A percentile compares a stretch with the other conserved stretches of the same genome.
phyloP scores from a whole-genome alignment of 2,888 invertebrate species.

The Liopterus haemorrhoidalis region DNA sequence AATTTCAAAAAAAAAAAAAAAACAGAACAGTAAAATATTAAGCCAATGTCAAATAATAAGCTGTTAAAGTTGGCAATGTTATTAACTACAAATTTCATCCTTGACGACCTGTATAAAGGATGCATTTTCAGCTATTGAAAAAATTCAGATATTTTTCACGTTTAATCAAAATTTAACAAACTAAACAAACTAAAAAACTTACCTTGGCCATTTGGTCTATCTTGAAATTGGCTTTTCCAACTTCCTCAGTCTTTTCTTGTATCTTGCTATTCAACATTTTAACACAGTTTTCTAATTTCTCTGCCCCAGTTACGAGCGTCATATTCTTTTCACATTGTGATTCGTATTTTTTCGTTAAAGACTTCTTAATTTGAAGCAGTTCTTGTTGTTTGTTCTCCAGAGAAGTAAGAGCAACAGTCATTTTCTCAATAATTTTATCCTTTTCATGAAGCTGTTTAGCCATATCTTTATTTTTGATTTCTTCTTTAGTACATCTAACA shows the following conservation, averaged over 20 bases:
- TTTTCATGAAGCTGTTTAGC: conserved; percentile 12
- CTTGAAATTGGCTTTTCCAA: neutral
- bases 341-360: conserved; percentile 17
- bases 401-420: neutral
- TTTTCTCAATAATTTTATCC: conserved; percentile 10
- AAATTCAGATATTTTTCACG: no score
- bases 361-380: conserved; percentile 11
- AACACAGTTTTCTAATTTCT: conserved; percentile 12
- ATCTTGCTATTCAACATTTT: conserved; percentile 4
- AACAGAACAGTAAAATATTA: no score
- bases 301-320: conserved; percentile 17
- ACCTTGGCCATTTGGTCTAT: conserved; percentile 6
- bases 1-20: no score
- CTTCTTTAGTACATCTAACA: conserved; percentile 14
- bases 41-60: no score
- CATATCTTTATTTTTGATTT: conserved; percentile 13
- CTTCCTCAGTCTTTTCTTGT: conserved; percentile 4
- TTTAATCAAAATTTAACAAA: no score
- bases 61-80: no score
- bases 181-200: no score
- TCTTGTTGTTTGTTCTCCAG: conserved; percentile 7
- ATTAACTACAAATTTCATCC: no score
- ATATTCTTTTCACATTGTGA: conserved; percentile 17
- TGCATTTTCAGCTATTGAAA: no score
- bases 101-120: no score